phyloP scores from a whole-genome alignment of 1,140 invertebrate species.

The Parasteatoda tepidariorum region DNA sequence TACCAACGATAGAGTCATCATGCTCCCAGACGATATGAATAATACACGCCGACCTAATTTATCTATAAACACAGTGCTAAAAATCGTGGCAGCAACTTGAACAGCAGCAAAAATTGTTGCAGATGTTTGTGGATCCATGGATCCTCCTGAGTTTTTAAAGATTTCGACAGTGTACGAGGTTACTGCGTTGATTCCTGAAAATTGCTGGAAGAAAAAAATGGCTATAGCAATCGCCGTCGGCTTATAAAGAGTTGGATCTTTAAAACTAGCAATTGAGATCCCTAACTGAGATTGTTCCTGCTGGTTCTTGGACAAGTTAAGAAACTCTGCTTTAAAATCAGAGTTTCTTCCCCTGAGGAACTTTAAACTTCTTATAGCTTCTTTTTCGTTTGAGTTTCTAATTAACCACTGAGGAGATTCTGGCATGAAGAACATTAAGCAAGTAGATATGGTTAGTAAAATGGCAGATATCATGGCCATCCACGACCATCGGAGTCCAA shows the following conservation, averaged over 20 bases:
- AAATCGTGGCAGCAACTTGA: constrained; percentile 87
- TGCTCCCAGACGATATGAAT: constrained; percentile 77
- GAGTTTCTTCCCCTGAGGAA: constrained; percentile 35
- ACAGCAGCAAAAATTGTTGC: constrained; percentile 89
- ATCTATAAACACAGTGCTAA: constrained; percentile 85
- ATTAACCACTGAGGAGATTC: constrained; percentile 46
- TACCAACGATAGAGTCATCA: constrained; percentile 73
- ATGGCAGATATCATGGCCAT: neutral
- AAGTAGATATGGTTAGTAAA: neutral
- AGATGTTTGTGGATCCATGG: constrained; percentile 72
- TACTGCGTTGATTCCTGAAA: constrained; percentile 91
- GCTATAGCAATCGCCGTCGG: constrained; percentile 83
- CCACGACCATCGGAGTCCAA: neutral
- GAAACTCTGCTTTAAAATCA: neutral
- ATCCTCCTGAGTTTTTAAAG: constrained; percentile 78
- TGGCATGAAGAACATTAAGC: constrained; percentile 18
- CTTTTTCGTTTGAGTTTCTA: neutral
- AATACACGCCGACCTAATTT: constrained; percentile 85
- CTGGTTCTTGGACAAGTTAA: neutral
- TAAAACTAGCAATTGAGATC: constrained; percentile 72
- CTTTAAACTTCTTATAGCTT: constrained; percentile 7
- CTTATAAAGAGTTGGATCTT: constrained; percentile 77
- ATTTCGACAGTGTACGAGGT: constrained; percentile 91
- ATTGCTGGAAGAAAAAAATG: constrained; percentile 93
- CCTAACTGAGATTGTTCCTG: neutral